Base-by-base conservation (phyloP, 1,140 invertebrate genomes). In the Listronotus oregonensis region DNA sequence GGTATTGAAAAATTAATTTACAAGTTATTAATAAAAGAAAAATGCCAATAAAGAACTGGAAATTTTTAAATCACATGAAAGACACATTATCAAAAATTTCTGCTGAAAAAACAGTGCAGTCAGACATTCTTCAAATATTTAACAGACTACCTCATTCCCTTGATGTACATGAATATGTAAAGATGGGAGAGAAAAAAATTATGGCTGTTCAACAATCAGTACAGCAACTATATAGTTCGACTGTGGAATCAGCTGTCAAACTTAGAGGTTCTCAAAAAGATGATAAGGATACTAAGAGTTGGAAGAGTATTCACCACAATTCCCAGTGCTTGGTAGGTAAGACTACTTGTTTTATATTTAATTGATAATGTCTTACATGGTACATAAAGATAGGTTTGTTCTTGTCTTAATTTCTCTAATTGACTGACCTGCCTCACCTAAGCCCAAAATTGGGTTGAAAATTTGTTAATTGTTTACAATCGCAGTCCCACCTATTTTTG, bases 41-140 rank as follows among this genome's bases (percentile, higher is more conserved):
- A 40, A 64, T 64, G 55, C 32, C 62, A 10, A 37, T 49, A 8
- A 65, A 58, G n/a, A 31, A 34, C 0, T 65, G 63, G 63, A 65
- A 58, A 52, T 31, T 65, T 43, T 17, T 65, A 11, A 65, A 57
- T 31, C 21, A 56, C 12, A 12, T 65, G 1, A 65, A 58, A 52
- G 54, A 65, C 6, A 42, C 21, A 17, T 5, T 58, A n/a, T 31
- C 54, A 17, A 65, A 58, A 39, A 7, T 58, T 15, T n/a, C 39
- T 17, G 3, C 32, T 31, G 63, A 65, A 11, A 65, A 58, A 27
- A 42, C 18, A 1, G 11, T 56, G 34, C 61, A 55, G 10, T 17
- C 37, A 6, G 54, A 65, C 17, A 17, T 57, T 37, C 31, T 34
- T 1, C 63, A 58, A 52, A 40, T 65, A 12, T 10, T 58, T 9